Conservation (phyloP, 2,797 vertebrate genomes). For the Gymnopithys bicolor region DNA sequence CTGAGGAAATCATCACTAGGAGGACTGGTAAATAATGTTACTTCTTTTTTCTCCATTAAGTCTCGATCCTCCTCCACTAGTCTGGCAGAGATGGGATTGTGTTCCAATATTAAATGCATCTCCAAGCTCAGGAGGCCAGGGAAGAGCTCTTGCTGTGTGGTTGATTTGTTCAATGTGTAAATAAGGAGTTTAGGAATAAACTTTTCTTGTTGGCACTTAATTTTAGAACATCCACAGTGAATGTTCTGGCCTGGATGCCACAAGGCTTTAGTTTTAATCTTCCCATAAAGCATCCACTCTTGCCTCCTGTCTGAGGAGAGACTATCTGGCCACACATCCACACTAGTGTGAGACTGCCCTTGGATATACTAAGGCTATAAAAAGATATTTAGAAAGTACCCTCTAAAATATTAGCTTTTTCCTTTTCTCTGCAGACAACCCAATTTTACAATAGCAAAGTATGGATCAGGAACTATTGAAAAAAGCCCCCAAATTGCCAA, state of each 20-base stretch:
- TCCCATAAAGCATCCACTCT: neutral
- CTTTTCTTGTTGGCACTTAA: neutral
- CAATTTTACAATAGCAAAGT: neutral
- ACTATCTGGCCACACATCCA: neutral
- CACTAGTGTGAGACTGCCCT: neutral
- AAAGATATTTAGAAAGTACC: neutral
- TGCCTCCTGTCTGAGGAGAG: neutral
- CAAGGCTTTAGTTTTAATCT: neutral
- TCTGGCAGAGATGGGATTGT: neutral
- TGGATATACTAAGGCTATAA: neutral
- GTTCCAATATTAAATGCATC: neutral
- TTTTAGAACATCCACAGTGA: neutral
- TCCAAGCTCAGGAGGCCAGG: neutral
- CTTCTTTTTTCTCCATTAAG: neutral
- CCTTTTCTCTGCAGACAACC: neutral
- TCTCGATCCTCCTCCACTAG: neutral
- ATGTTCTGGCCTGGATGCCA: neutral
- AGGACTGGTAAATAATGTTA: neutral
- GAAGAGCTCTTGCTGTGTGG: neutral
- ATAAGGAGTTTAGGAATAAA: neutral
- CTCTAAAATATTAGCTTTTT: neutral
- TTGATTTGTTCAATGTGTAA: neutral
- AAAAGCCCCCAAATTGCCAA: neutral
- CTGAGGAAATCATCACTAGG: neutral
- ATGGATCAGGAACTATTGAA: neutral